Evolutionary conservation across 2,113 vertebrate genomes (phyloP), one percentile per base, ranked within the genome.

Genomic region (Dicerorhinus sumatrensis): DNA sequence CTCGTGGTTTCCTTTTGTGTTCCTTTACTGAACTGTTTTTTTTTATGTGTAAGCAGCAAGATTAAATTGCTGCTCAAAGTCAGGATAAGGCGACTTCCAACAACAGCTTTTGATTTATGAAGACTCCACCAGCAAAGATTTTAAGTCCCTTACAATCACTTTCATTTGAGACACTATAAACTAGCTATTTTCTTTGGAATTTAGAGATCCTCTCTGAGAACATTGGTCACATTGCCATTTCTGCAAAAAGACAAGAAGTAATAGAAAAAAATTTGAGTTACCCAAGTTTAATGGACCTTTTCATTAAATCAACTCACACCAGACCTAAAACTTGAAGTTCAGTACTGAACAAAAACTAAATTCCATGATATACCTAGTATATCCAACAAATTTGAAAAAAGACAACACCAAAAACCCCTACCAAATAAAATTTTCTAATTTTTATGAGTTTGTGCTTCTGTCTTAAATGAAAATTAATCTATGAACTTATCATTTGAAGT

Each of bases 381-480:
- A 97, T 33, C 36, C 27, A 97, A 94, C 29, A 93, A 85, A 96
- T 65, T 6, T 93, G 65, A 33, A 58, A 85, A 73, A 91, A 93
- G 63, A n/a, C 27, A 93, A 80, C 42, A 85, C 8, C n/a, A 83
- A 94, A 96, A 96, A 72, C 27, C 93, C n/a, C 36, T 67, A 97
- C 12, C 67, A 93, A 91, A 81, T 84, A 94, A 83, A 91, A 93
- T 81, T 39, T 91, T 27, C 58, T 91, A 56, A 90, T 51, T 94
- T 77, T 60, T 83, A 33, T 33, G n/a, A 82, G 21, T 89, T 77
- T 96, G 46, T 76, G 75, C 17, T 81, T 94, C 51, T 91, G 67
- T 97, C 63, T 93, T 94, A 79, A 48, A 56, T 81, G 31, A 94
- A 98, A 96, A 97, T 65, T 89, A 91, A 97, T 13, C 48, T 94